phyloP scores from a whole-genome alignment of 2,888 invertebrate species.

The Lobophora halterata region DNA sequence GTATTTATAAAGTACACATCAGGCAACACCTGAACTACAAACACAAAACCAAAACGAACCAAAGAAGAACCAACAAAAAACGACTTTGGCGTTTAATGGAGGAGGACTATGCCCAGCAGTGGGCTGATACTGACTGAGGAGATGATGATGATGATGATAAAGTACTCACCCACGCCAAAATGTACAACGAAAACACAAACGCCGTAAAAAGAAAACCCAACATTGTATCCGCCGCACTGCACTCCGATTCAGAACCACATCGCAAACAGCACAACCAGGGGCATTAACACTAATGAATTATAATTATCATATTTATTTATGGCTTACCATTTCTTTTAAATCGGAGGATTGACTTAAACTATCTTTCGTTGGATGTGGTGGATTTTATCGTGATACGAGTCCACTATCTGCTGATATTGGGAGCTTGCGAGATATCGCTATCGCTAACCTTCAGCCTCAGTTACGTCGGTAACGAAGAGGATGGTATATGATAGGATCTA shows the following conservation, averaged over 20 bases:
- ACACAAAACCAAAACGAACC: too few relatives aligned
- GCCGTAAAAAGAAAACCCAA: slow-evolving; percentile 34
- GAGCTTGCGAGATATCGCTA: slow-evolving; percentile 22
- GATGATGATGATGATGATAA: too few relatives aligned
- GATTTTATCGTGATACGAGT: slow-evolving; percentile 26
- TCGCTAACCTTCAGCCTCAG: slow-evolving; percentile 15
- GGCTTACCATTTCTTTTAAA: slow-evolving; percentile 67
- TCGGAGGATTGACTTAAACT: slow-evolving; percentile 47
- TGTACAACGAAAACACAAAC: slow-evolving; percentile 41
- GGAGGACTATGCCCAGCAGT: too few relatives aligned
- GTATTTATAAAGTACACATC: too few relatives aligned
- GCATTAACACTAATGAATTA: slow-evolving; percentile 16
- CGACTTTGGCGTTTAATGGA: too few relatives aligned
- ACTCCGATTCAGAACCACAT: slow-evolving; percentile 19
- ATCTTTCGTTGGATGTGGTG: slow-evolving; percentile 38
- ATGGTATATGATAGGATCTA: slow-evolving; percentile 21
- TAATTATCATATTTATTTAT: slow-evolving; percentile 46
- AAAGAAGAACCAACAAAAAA: too few relatives aligned
- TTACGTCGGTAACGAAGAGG: slow-evolving; percentile 13
- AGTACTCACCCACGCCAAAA: slow-evolving; percentile 45
- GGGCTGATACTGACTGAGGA: too few relatives aligned
- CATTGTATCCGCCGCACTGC: slow-evolving; percentile 27
- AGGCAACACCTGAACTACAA: too few relatives aligned
- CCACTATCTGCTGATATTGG: slow-evolving; percentile 24
- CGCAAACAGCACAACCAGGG: slow-evolving; percentile 15